A percentile compares a stretch with the other conserved stretches of the same genome.
These are phyloP conservation scores for Tenualosa thibaudeaui DNA, from an alignment of 2,797 vertebrate species.

Conservation along the genomic window DNA sequence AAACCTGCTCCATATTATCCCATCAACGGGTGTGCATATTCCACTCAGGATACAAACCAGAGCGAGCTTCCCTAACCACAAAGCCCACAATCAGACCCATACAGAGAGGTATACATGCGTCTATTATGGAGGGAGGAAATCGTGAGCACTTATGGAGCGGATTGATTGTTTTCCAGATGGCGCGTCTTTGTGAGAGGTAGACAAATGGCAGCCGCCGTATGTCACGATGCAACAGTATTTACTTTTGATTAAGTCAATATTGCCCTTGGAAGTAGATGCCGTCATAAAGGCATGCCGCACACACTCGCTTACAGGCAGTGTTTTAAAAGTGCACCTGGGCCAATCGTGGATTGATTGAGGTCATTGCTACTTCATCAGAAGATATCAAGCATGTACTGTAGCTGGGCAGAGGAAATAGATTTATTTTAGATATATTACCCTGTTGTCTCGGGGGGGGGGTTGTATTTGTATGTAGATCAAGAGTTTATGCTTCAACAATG, in stretches of 20 bases:
- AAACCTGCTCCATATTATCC: constrained; percentile 55
- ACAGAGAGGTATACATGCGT: constrained; percentile 18
- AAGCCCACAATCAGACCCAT: constrained; percentile 35
- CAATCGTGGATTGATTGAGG: constrained; percentile 59
- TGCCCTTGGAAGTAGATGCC: constrained; percentile 69
- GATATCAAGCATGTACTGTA: background rate
- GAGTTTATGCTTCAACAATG: constrained; percentile 24
- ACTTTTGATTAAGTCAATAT: constrained; percentile 71
- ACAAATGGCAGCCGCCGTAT: constrained; percentile 14
- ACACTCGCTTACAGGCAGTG: background rate
- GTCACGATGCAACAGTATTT: constrained; percentile 23
- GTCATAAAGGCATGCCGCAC: constrained; percentile 65
- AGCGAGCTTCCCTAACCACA: constrained; percentile 40
- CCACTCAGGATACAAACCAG: constrained; percentile 61
- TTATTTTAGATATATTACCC: constrained; percentile 41
- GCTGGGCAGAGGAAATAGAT: constrained; percentile 4
- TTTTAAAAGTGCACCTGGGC: constrained; percentile 54
- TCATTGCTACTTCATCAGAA: constrained; percentile 13
- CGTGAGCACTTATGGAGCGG: constrained; percentile 76
- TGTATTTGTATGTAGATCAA: constrained; percentile 32
- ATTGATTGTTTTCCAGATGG: constrained; percentile 80
- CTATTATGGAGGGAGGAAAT: constrained; percentile 68
- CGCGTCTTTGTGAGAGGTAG: constrained; percentile 73
- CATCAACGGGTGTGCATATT: constrained; percentile 52
- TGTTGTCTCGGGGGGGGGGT: constrained; percentile 10